phyloP scores from a whole-genome alignment of 2,888 invertebrate species.

The Antheraea assamensis region DNA sequence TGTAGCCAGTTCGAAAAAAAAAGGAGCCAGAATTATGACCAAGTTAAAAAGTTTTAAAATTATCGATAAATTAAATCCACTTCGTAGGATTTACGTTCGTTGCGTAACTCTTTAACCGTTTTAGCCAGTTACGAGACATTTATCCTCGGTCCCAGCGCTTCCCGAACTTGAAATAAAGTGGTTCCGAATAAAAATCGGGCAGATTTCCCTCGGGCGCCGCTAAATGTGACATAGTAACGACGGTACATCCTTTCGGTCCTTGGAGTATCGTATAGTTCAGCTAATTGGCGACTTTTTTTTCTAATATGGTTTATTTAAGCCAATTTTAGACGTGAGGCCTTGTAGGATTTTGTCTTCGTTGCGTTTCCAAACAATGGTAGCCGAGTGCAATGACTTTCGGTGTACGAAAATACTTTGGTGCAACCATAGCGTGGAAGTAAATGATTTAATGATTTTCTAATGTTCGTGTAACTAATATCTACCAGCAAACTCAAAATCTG shows the following conservation, averaged over 20 bases:
- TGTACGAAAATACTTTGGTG: too few relatives aligned
- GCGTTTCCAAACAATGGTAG: too few relatives aligned
- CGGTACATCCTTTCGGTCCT: slow-evolving; percentile 21
- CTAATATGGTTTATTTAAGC: not conserved
- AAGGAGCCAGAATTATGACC: too few relatives aligned
- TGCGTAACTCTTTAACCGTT: slow-evolving; percentile 3
- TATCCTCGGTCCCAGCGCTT: slow-evolving; percentile 32
- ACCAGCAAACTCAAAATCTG: too few relatives aligned
- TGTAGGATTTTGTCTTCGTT: too few relatives aligned
- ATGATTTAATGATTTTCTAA: too few relatives aligned
- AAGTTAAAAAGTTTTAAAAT: not conserved
- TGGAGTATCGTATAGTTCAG: slow-evolving; percentile 30
- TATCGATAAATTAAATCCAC: not conserved
- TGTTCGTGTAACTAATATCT: too few relatives aligned
- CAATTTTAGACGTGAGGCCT: too few relatives aligned
- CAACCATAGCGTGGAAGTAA: too few relatives aligned
- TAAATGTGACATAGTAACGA: slow-evolving; percentile 37
- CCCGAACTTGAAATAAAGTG: slow-evolving; percentile 38
- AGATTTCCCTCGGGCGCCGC: slow-evolving; percentile 54
- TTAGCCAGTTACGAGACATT: slow-evolving; percentile 17
- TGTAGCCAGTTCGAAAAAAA: too few relatives aligned
- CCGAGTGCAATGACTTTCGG: too few relatives aligned
- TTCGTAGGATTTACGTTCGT: not conserved
- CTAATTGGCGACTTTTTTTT: slow-evolving; percentile 2
- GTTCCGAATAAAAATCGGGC: slow-evolving; percentile 45